Evolutionary conservation across 2,797 vertebrate genomes (phyloP).

Genomic region (Falco rusticolus): DNA sequence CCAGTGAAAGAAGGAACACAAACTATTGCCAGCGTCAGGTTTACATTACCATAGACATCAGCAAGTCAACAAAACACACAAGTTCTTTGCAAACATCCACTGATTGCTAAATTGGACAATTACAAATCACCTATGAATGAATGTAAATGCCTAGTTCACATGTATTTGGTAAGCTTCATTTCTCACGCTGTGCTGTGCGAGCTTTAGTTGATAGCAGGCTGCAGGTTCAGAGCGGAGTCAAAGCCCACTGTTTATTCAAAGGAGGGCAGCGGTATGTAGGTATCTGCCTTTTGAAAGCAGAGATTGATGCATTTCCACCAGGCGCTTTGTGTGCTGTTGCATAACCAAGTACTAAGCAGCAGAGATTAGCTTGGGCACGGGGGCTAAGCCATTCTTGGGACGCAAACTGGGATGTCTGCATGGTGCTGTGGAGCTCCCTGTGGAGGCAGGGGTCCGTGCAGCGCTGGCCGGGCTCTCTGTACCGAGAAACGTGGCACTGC

Average conservation of each 20-base stretch:
- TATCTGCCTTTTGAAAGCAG: background rate
- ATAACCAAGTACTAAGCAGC: background rate
- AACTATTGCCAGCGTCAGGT: background rate
- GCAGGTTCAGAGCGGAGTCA: background rate
- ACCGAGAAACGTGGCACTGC: fast-evolving
- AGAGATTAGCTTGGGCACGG: background rate
- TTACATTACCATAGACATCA: background rate
- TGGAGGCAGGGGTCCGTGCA: background rate
- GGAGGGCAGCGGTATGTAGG: background rate
- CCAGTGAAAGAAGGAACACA: background rate
- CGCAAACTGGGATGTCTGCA: background rate
- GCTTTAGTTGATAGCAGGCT: background rate
- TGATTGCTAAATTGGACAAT: constrained; percentile 34
- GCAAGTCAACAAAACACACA: background rate
- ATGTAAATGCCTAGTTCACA: background rate
- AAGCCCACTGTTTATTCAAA: background rate
- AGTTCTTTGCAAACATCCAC: background rate
- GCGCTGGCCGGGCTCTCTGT: fast-evolving
- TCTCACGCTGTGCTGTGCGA: background rate
- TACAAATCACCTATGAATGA: constrained; percentile 14
- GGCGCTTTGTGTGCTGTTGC: background rate
- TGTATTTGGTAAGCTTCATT: background rate
- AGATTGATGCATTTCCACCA: background rate
- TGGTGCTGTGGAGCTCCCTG: background rate
- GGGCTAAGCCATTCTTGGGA: background rate